Base-by-base conservation (phyloP, 2,888 invertebrate species). In the Diarsia mendica region DNA sequence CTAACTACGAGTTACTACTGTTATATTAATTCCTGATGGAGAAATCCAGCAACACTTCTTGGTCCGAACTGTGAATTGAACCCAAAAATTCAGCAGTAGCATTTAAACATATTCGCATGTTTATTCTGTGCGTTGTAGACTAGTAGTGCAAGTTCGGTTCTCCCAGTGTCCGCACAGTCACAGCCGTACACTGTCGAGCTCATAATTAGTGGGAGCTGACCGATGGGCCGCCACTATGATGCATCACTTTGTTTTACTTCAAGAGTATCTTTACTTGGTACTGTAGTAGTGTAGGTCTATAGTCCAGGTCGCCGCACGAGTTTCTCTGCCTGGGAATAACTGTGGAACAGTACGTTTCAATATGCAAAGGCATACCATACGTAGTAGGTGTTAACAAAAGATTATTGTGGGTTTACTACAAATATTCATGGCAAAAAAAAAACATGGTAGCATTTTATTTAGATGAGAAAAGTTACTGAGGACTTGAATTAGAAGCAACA, bases 211-310 rank as follows among this genome's bases (percentile, higher is more conserved):
- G 58, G 5, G 46, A 58, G 65, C 58, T 66, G 68, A 76, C 82
- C 44, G 82, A 77, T 69, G 77, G 67, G 58, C 20, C 51, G 55
- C 49, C 68, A 66, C 65, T 51, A 18, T 64, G 70, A 71, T 65
- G 60, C 9, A 71, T 83, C 64, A 71, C 83, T 70, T 58, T n/a
- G 70, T 44, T 75, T 51, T 60, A 23, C 76, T 53, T 46, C 51
- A 53, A 61, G 51, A 61, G 23, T 68, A 60, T 28, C 28, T 60
- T 49, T 46, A n/a, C n/a, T n/a, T 55, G 4, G 39, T 3, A n/a
- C 46, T n/a, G 18, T 63, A n/a, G 44, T 51, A 23, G n/a, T n/a
- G n/a, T n/a, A n/a, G n/a, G n/a, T n/a, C n/a, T n/a, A n/a, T n/a
- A n/a, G n/a, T 28, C 51, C 23, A 9, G 23, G 39, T 53, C 0